These are phyloP conservation scores for Tineola bisselliella DNA, from an alignment of 2,888 invertebrate genomes.

Conservation along the genomic window DNA sequence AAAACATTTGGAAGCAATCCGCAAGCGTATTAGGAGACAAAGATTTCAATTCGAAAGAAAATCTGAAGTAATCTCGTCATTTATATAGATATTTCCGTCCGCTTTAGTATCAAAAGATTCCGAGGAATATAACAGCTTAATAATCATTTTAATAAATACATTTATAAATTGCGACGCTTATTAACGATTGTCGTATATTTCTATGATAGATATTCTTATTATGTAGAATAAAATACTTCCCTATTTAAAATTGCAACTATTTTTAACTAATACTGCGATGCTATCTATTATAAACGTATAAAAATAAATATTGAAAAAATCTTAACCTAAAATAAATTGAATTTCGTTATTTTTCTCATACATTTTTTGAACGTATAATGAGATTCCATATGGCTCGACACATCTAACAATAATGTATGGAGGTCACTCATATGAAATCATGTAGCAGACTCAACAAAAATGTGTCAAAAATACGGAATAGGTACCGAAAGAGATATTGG, in stretches of 20 bases:
- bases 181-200: no score
- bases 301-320: no score
- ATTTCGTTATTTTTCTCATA: neutral
- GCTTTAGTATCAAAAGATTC: neutral
- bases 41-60: neutral
- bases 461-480: slow-evolving; percentile 13
- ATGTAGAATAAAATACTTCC: no score
- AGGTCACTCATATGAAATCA: slow-evolving; percentile 9
- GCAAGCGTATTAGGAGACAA: slow-evolving; percentile 7
- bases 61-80: neutral
- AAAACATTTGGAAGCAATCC: neutral
- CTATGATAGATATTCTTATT: no score
- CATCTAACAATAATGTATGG: slow-evolving; percentile 13
- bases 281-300: no score
- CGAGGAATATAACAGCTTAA: neutral
- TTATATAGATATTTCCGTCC: neutral
- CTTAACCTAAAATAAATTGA: neutral
- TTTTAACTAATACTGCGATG: no score
- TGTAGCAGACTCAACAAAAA: slow-evolving; percentile 4
- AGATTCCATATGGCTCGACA: slow-evolving; percentile 7
- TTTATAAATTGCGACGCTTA: neutral
- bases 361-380: slow-evolving; percentile 5
- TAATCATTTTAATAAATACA: neutral
- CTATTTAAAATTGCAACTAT: no score
- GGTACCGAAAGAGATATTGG: slow-evolving; percentile 11